Evolutionary conservation across 2,888 invertebrate species (phyloP), one percentile per base, ranked within the genome.

Genomic region (Noctua janthina): DNA sequence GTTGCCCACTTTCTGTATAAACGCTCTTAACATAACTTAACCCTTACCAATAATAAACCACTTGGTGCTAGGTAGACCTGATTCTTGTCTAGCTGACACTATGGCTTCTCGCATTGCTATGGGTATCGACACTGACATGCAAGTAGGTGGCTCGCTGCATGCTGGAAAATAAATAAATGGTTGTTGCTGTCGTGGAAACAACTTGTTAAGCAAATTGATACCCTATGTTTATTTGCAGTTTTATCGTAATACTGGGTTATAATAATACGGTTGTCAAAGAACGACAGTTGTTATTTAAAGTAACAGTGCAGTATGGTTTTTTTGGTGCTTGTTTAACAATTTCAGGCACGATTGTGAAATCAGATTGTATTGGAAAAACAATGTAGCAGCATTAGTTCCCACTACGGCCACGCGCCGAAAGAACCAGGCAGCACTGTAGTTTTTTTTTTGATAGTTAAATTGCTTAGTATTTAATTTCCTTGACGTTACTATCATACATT

Each of bases 71-170:
- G 92, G 93, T 66, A 96, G 89, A 69, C 97, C 97, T 69, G 96
- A 95, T 85, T 98, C 97, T n/a, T 89, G 89, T 89, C 98, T 94
- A 0, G 97, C 97, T 7, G 97, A 96, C 76, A 97, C 94, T 23
- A 98, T 91, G 1, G 98, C 98, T 82, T 97, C 93, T 67, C 97
- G 95, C 66, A 98, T 94, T 0, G 98, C 98, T 70, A 97, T 93
- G 11, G 97, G 94, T 2, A 95, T 91, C 0, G 92, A 90, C 8
- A 96, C 89, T 0, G 95, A 85, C 89, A 96, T 89, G 81, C 95
- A 95, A 4, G 94, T 88, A 0, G 97, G 93, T 1, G 97, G 97
- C 87, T 97, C 97, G 15, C 95, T 95, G 69, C 94, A 93, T 71
- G 94, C 97, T 97, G 81, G 15, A 90, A 90, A 78, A 59, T 46